A percentile compares a stretch with the other conserved stretches of the same genome.
phyloP scores from a whole-genome alignment of 2,797 vertebrate genomes.

The Coracias cyanogaster region DNA sequence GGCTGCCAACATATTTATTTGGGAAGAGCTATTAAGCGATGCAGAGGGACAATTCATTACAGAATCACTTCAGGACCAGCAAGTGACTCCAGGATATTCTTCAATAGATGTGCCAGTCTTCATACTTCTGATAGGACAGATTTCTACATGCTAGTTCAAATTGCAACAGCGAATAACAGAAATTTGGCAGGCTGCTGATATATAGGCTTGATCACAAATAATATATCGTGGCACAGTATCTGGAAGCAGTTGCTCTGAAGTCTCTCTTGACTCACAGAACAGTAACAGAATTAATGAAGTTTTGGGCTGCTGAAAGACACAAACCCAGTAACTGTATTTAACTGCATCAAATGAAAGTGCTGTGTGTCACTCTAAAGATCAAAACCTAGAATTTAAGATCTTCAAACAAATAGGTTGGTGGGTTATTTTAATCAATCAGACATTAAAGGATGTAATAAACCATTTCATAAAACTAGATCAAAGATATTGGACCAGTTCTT shows the following conservation, averaged over 20 bases:
- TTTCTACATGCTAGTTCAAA: background rate
- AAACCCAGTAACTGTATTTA: background rate
- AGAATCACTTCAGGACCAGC: background rate
- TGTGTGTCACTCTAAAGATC: slow-evolving; percentile 42
- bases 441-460: slow-evolving; percentile 26
- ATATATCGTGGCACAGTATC: background rate
- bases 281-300: slow-evolving; percentile 35
- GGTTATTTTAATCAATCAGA: slow-evolving; percentile 44
- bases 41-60: background rate
- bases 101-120: background rate
- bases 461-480: slow-evolving; percentile 44
- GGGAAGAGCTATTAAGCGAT: background rate
- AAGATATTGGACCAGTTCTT: background rate
- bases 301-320: slow-evolving; percentile 1
- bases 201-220: background rate
- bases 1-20: background rate
- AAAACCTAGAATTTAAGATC: slow-evolving; percentile 43
- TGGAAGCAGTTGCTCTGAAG: slow-evolving; percentile 24
- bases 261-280: background rate
- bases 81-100: background rate
- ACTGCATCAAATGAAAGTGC: slow-evolving; percentile 51
- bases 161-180: background rate
- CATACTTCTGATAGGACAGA: background rate
- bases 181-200: background rate
- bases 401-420: slow-evolving; percentile 31